Base-by-base conservation (phyloP, 2,113 vertebrate species). In the Spermophilus dauricus region DNA sequence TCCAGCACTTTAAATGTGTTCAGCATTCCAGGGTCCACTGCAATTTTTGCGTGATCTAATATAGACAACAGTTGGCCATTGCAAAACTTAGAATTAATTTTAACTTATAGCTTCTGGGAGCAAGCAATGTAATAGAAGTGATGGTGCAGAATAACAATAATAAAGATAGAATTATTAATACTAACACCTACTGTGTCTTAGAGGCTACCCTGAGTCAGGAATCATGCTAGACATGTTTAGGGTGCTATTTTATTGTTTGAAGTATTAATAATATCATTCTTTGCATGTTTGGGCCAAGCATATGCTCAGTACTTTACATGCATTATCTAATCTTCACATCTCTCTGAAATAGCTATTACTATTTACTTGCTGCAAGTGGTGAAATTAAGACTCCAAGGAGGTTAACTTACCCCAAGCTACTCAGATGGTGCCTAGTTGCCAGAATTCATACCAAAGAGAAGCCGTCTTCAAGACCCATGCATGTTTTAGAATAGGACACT, bases 31-130 rank as follows among this genome's bases (percentile, higher is more conserved):
- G 39, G 67, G 3, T 13, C 67, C 17, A 34, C 10, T n/a, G 75
- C 8, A 86, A 6, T 67, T 90, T 82, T 45, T 78, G 22, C 78
- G 20, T 76, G 16, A 34, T 78, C 34, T 78, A 73, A 53, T 51
- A 83, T 80, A 26, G 67, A 84, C 51, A 93, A 32, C 32, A 87
- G 28, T 16, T 83, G 16, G 73, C 81, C 26, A 34, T 2, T 72
- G 20, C 9, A 90, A 95, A 97, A 75, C 45, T 42, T 56, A 65
- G 83, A 81, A 90, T 70, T 78, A 24, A 91, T 91, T 78, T 93
- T 69, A 77, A 91, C 17, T 61, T 86, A 24, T 75, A 53, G 28
- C 12, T 83, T 75, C 10, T 42, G 24, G 51, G 65, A 32, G 18
- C 20, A 85, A 86, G 86, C 48, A 34, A 3, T 58, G 8, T 65